Percentiles rank a stretch among this genome's conserved stretches.
These are phyloP conservation scores for Eudasyphora cyanicolor DNA, from an alignment of 2,888 invertebrate genomes.

Conservation along the genomic window DNA sequence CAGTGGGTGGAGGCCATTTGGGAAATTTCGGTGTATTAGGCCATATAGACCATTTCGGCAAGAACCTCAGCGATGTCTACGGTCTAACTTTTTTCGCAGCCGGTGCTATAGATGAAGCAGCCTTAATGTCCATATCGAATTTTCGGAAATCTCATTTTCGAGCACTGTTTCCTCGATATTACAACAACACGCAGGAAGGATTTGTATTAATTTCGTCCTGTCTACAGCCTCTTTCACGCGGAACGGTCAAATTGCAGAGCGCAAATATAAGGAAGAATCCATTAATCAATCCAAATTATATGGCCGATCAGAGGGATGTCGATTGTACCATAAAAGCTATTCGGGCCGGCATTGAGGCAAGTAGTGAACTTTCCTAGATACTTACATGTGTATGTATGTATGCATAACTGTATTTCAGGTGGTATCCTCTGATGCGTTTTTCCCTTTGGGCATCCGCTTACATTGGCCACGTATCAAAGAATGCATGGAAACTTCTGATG, in stretches of 20 bases:
- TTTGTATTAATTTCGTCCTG: slow-evolving; percentile 86
- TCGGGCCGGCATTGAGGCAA: slow-evolving; percentile 81
- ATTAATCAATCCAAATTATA: slow-evolving; percentile 88
- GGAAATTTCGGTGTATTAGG: slow-evolving; percentile 84
- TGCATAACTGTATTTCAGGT: slow-evolving; percentile 52
- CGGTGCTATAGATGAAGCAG: slow-evolving; percentile 85
- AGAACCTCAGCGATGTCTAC: slow-evolving; percentile 74
- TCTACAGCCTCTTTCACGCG: slow-evolving; percentile 86
- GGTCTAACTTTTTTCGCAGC: slow-evolving; percentile 85
- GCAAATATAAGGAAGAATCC: slow-evolving; percentile 83
- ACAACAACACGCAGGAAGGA: slow-evolving; percentile 84
- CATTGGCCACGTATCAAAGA: slow-evolving; percentile 85
- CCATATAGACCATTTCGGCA: slow-evolving; percentile 79
- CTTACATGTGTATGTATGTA: slow-evolving; percentile 23
- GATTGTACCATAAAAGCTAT: slow-evolving; percentile 84
- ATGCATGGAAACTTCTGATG: slow-evolving; percentile 82
- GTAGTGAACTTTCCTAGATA: not conserved
- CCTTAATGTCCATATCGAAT: slow-evolving; percentile 85
- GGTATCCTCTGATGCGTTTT: slow-evolving; percentile 82
- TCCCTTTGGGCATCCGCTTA: slow-evolving; percentile 83
- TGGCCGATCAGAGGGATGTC: slow-evolving; percentile 83
- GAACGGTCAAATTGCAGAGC: slow-evolving; percentile 83
- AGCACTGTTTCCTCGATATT: slow-evolving; percentile 84
- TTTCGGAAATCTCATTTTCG: slow-evolving; percentile 84
- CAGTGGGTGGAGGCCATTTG: slow-evolving; percentile 79